Evolutionary conservation across 2,888 invertebrate genomes (phyloP), one percentile per base, ranked within the genome.

Genomic region (Axea sp.): DNA sequence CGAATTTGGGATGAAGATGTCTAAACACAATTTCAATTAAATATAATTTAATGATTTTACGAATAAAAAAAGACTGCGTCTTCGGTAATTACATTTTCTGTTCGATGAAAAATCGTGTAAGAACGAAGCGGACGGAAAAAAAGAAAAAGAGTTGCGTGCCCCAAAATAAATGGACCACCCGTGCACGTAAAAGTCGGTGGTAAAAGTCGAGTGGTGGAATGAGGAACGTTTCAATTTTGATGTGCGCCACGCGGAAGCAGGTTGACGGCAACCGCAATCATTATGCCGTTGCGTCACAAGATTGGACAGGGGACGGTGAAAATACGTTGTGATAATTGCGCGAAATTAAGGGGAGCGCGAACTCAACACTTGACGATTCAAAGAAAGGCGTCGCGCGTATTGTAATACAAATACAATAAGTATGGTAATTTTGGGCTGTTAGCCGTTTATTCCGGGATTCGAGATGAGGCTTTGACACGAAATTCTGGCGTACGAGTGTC

Each of bases 151-250:
- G 30, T 31, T 31, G 9, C 14, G 33, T 19, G 15, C 7, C 17
- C 17, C 35, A 9, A 47, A 28, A 62, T 22, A 43, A 24, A 43
- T 49, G 41, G 62, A 62, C 62, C 62, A 41, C 62, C 55, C 62
- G 41, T 31, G 9, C 9, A 28, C 9, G 26, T 26, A 45, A 47
- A 60, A 37, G 35, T 45, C 3, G 6, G 6, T 12, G 64, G 43
- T 49, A 37, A 62, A 62, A 62, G 24, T 51, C 6, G n/a, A 22
- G 4, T 6, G 11, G 19, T 28, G 43, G 33, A 45, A 55, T 45
- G 55, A 30, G 35, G 30, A 45, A 45, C 51, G 55, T 65, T 65
- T 65, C 45, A 57, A 67, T 55, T 67, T 67, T 39, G 39, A 39
- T 49, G 28, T 57, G 55, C 39, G 47, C 31, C 31, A 49, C 45